Percentiles rank a stretch among this genome's conserved stretches.
phyloP scores from a whole-genome alignment of 2,113 vertebrate species.

The Onychostoma macrolepis region DNA sequence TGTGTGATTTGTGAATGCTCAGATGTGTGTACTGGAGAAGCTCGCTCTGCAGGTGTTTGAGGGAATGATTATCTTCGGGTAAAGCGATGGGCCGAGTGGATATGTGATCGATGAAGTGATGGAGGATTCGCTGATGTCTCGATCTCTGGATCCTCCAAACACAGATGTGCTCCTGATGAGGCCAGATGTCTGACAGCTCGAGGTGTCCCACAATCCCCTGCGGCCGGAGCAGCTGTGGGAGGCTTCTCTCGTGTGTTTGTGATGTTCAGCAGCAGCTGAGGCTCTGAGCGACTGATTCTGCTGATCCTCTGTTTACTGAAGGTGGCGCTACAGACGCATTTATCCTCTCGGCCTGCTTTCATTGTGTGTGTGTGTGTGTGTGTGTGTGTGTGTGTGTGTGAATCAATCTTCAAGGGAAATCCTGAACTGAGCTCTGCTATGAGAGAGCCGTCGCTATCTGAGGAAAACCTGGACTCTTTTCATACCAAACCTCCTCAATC shows the following conservation, averaged over 20 bases:
- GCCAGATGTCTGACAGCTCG: background rate
- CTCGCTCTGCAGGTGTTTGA: too few relatives aligned
- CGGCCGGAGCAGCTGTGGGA: background rate
- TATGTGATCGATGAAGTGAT: too few relatives aligned
- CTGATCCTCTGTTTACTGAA: background rate
- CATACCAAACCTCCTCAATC: too few relatives aligned
- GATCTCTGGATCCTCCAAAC: background rate
- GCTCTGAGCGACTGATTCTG: background rate
- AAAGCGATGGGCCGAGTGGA: too few relatives aligned
- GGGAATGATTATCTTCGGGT: too few relatives aligned
- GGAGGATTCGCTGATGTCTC: too few relatives aligned
- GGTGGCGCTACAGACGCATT: background rate
- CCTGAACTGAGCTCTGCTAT: background rate
- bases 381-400: background rate
- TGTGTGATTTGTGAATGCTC: too few relatives aligned
- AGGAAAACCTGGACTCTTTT: too few relatives aligned
- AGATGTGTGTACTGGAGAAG: too few relatives aligned
- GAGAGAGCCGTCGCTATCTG: background rate
- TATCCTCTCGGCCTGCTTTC: background rate
- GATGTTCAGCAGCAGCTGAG: background rate
- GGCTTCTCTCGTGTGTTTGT: background rate
- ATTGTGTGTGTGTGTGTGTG: background rate
- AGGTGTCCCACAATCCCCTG: background rate
- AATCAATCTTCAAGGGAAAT: background rate
- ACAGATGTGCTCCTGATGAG: background rate